Evolutionary conservation across 1,140 invertebrate genomes (phyloP), one percentile per base, ranked within the genome.

Genomic region (Melanaphis sacchari): DNA sequence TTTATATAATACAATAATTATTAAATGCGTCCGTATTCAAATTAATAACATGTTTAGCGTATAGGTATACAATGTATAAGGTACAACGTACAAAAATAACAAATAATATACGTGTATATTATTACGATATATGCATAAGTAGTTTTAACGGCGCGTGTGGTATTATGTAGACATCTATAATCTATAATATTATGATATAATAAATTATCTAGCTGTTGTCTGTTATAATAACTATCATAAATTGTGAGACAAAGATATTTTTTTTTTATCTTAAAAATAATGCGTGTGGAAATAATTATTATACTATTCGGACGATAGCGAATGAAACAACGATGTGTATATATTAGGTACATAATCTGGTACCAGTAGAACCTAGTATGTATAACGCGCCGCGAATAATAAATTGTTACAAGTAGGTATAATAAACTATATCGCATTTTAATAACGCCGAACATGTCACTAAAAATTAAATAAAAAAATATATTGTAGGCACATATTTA

Each of bases 41-140:
- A 84, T 40, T 24, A 11, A 36, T 84, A 84, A 40, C 40, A 38
- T 8, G 36, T 82, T 24, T 84, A 82, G 46, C 18, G 6, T 38
- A 82, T 49, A 3, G 46, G 46, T 81, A 41, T 40, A 41, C 40
- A 9, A 21, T n/a, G 36, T 36, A 87, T 87, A 46, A 43, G 41
- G 87, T 89, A 89, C 87, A 89, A 89, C 87, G 87, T 89, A 89
- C 87, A 89, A 89, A 52, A 52, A 89, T 38, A 52, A n/a, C 87
- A 52, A 89, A 89, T 89, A 38, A 52, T 52, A 89, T 89, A 89
- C 87, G 87, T 89, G 87, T 89, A 52, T 52, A 36, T 89, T 36
- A 76, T 76, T 76, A 76, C 59, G 46, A 38, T 84, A 40, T 26
- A 40, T 84, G 82, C 82, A 38, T 11, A 40, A 1, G 82, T 40